phyloP scores from a whole-genome alignment of 2,888 invertebrate species.

The Andricus curvator region DNA sequence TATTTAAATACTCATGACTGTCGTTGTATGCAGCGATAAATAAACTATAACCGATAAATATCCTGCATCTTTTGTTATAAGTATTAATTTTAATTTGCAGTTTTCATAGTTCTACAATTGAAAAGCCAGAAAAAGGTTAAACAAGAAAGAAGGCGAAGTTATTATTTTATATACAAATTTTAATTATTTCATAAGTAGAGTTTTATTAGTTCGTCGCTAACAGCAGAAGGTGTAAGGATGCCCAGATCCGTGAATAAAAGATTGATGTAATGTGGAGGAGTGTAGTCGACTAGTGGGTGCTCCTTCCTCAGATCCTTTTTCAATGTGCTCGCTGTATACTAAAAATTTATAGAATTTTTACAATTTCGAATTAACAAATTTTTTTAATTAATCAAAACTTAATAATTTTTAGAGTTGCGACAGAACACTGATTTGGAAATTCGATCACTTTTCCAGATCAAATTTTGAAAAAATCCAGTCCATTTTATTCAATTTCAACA shows the following conservation, averaged over 20 bases:
- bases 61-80: slow-evolving; percentile 23
- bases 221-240: slow-evolving; percentile 96
- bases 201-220: slow-evolving; percentile 98
- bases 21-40: slow-evolving; percentile 49
- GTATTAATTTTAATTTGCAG: slow-evolving; percentile 16
- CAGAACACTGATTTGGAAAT: too few relatives aligned
- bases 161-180: slow-evolving; percentile 42
- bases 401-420: background rate
- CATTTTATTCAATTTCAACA: too few relatives aligned
- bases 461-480: too few relatives aligned
- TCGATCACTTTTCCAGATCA: too few relatives aligned
- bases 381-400: background rate
- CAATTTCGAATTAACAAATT: background rate
- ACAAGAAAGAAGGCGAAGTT: slow-evolving; percentile 15
- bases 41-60: slow-evolving; percentile 44
- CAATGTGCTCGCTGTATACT: slow-evolving; percentile 80
- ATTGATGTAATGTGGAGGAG: slow-evolving; percentile 95
- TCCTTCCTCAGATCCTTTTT: slow-evolving; percentile 81
- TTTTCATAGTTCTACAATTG: background rate
- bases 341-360: slow-evolving; percentile 60
- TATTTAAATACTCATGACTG: slow-evolving; percentile 54
- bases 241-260: slow-evolving; percentile 97
- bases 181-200: slow-evolving; percentile 87
- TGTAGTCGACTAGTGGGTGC: slow-evolving; percentile 97
- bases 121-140: slow-evolving; percentile 18